Percentiles rank a stretch among this genome's conserved stretches.
Evolutionary conservation across 2,113 vertebrate genomes (phyloP).

Genomic region (Sapajus apella): DNA sequence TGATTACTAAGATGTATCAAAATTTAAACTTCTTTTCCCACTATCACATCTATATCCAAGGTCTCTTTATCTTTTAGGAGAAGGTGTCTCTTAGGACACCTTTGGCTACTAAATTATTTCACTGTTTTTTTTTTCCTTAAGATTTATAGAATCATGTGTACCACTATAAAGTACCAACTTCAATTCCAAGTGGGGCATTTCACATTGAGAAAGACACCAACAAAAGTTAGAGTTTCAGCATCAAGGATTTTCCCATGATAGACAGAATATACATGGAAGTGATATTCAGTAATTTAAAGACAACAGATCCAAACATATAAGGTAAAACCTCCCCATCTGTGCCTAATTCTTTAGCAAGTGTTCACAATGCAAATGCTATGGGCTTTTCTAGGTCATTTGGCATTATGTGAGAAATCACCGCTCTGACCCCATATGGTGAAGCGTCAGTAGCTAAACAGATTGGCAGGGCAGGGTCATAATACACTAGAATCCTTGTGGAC

Average conservation of each 20-base stretch:
- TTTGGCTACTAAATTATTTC: background rate
- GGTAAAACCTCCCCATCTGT: conserved; percentile 50
- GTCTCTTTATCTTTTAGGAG: background rate
- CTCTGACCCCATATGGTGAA: conserved; percentile 82
- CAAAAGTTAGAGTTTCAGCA: background rate
- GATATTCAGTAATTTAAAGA: background rate
- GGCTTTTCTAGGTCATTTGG: conserved; percentile 83
- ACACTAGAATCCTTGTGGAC: conserved; percentile 81
- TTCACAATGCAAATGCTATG: conserved; percentile 74
- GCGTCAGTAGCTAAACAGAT: conserved; percentile 83
- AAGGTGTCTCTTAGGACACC: background rate
- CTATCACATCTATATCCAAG: background rate
- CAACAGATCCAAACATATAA: background rate
- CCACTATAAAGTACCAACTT: background rate
- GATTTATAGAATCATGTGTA: background rate
- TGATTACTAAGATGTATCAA: background rate
- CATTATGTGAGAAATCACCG: conserved; percentile 79
- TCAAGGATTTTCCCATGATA: background rate
- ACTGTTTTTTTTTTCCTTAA: background rate
- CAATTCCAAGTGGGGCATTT: background rate
- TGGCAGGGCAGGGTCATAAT: conserved; percentile 80
- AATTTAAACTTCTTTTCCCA: background rate
- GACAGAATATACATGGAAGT: background rate
- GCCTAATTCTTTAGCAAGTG: conserved; percentile 60
- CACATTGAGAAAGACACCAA: conserved; percentile 7